Evolutionary conservation across 1,140 invertebrate genomes (phyloP).

Genomic region (Oedothorax gibbosus): DNA sequence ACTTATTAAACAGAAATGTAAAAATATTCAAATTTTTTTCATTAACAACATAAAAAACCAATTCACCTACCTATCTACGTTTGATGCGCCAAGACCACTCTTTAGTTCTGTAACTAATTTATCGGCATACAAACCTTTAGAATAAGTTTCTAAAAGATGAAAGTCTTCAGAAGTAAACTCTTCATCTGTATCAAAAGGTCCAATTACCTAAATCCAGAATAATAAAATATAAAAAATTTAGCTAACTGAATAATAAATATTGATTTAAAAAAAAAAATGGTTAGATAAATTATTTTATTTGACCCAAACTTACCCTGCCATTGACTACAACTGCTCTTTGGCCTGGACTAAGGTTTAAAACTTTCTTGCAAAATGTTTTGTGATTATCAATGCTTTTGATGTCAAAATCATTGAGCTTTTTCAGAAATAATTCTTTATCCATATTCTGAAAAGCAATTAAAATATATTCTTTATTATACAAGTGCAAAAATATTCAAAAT

Average conservation of each 20-base stretch:
- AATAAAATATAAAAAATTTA: background rate
- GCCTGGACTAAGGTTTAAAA: conserved; percentile 72
- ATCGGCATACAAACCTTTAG: conserved; percentile 80
- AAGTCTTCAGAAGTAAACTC: conserved; percentile 92
- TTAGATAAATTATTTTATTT: background rate
- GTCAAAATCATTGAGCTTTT: conserved; percentile 63
- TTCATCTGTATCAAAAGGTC: conserved; percentile 83
- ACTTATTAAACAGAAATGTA: too few relatives aligned
- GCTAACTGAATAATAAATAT: background rate
- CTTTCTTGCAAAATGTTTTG: conserved; percentile 70
- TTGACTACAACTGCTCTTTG: conserved; percentile 84
- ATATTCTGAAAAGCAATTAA: conserved; percentile 65
- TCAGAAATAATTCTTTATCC: conserved; percentile 62
- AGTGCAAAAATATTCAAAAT: too few relatives aligned
- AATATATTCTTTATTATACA: background rate
- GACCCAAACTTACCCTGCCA: conserved; percentile 76
- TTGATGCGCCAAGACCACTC: conserved; percentile 66
- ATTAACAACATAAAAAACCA: background rate
- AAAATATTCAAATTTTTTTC: too few relatives aligned
- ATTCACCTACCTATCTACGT: conserved; percentile 54
- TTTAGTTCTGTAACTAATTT: conserved; percentile 79
- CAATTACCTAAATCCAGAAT: conserved; percentile 72
- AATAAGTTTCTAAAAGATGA: conserved; percentile 85
- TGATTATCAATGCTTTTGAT: conserved; percentile 66
- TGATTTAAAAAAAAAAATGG: conserved; percentile 5